Base-by-base conservation (phyloP, 2,113 vertebrate species). In the Glaucomys volans region DNA sequence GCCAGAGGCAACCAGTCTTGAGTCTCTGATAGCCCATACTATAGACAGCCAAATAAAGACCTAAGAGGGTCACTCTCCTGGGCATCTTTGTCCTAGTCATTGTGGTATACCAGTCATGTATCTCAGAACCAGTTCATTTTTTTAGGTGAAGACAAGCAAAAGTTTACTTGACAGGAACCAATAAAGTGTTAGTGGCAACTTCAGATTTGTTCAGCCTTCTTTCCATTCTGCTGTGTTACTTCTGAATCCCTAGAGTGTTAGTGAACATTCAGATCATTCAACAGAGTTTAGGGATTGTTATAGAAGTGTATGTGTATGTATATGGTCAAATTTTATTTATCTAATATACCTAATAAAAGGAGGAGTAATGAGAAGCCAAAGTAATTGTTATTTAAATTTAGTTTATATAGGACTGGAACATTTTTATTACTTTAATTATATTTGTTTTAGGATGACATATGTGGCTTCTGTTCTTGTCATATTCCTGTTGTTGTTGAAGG, bases 381-480 rank as follows among this genome's bases (percentile, higher is more conserved):
- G 47, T 90, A 87, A 11, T 71, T 52, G 12, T 64, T 92, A 37
- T 30, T 89, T 64, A 76, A 90, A 82, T 74, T n/a, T 92, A 69
- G 35, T 89, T 86, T 94, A 32, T 79, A 67, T 93, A 37, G 57
- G 30, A 77, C 30, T 67, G 9, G 30, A 71, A 42, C 37, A 75
- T 95, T 94, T 64, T 96, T 86, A 37, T 95, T 93, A 89, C 12
- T 93, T 47, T 64, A 89, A 75, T 37, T 92, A 9, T 71, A 66
- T 90, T 81, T 88, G 35, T 18, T 91, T 94, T 91, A 71, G 5
- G 5, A 30, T 75, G 81, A 57, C 87, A 44, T 74, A 71, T 28
- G 81, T 90, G 32, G 16, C 59, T 93, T 93, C 11, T 64, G 13
- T 93, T 92, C 90, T 81, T 87, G 37, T 75, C 1, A 22, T 81